Evolutionary conservation across 2,888 invertebrate genomes (phyloP).

Genomic region (Lasioglossum lativentre): DNA sequence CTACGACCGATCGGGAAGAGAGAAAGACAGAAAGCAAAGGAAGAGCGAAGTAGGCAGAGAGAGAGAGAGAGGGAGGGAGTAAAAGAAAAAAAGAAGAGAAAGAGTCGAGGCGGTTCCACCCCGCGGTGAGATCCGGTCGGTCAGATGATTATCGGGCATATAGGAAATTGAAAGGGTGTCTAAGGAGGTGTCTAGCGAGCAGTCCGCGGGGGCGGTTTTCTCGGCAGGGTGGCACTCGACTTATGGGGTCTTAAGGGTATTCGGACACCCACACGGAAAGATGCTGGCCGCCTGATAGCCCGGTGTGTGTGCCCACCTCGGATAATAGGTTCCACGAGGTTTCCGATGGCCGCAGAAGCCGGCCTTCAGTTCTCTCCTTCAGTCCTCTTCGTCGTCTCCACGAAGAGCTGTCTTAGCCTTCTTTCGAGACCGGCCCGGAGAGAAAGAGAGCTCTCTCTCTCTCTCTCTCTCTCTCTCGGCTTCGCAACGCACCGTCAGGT

Average conservation of each 20-base stretch:
- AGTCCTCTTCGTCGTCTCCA: slow-evolving; percentile 20
- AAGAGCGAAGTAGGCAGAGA: neutral
- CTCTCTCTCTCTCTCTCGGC: neutral
- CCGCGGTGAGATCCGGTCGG: slow-evolving; percentile 67
- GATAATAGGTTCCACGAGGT: slow-evolving; percentile 76
- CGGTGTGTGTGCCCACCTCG: slow-evolving; percentile 72
- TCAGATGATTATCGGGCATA: slow-evolving; percentile 82
- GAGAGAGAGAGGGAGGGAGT: slow-evolving; percentile 21
- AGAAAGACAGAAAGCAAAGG: neutral
- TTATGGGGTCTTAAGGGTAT: slow-evolving; percentile 76
- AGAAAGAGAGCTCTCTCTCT: neutral
- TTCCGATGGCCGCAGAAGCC: slow-evolving; percentile 62
- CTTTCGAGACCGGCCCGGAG: slow-evolving; percentile 15
- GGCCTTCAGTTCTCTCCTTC: slow-evolving; percentile 41
- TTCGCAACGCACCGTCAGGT: slow-evolving; percentile 71
- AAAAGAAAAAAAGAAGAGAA: neutral
- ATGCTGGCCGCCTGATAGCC: slow-evolving; percentile 78
- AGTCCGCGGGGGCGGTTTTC: slow-evolving; percentile 77
- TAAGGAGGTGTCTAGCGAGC: slow-evolving; percentile 81
- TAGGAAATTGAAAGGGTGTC: slow-evolving; percentile 84
- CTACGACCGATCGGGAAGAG: slow-evolving; percentile 11
- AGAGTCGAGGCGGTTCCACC: slow-evolving; percentile 42
- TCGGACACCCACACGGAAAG: slow-evolving; percentile 79
- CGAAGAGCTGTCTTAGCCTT: slow-evolving; percentile 38
- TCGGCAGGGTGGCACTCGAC: slow-evolving; percentile 77